phyloP scores from a whole-genome alignment of 2,113 vertebrate species.

The Phasianus colchicus region DNA sequence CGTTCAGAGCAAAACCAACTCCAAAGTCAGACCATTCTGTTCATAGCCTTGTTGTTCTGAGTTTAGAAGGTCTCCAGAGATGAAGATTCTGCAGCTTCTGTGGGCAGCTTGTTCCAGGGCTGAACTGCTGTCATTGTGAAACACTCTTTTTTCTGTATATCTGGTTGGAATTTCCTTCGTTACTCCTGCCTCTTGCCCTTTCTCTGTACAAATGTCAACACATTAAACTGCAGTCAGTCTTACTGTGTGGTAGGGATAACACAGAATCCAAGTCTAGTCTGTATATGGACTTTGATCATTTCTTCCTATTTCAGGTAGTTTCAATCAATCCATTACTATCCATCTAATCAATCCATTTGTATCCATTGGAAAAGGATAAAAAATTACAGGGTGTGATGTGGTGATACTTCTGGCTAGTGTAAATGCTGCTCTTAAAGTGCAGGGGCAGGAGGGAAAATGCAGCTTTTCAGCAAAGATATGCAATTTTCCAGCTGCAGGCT shows the following conservation, averaged over 20 bases:
- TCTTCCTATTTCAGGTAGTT: background rate
- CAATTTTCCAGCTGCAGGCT: background rate
- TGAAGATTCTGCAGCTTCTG: background rate
- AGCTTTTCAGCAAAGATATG: background rate
- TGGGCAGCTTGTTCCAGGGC: accelerated
- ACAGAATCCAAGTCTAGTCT: background rate
- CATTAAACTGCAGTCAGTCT: accelerated
- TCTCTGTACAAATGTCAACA: background rate
- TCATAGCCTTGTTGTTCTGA: background rate
- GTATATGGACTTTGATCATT: background rate
- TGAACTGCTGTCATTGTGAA: background rate
- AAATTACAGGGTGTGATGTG: background rate
- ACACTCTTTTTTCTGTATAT: background rate
- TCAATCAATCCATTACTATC: background rate
- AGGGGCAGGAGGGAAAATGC: background rate
- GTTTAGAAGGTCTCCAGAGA: background rate
- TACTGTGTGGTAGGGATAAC: background rate
- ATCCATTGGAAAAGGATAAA: background rate
- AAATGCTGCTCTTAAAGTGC: background rate
- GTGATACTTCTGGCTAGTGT: background rate
- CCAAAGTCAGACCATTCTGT: background rate
- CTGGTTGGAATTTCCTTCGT: background rate
- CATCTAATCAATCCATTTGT: too few species aligned
- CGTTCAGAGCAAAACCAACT: background rate
- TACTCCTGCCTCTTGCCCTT: background rate